Evolutionary conservation across 2,888 invertebrate genomes (phyloP), one percentile per base, ranked within the genome.

Genomic region (Lacanobia wlatinum): DNA sequence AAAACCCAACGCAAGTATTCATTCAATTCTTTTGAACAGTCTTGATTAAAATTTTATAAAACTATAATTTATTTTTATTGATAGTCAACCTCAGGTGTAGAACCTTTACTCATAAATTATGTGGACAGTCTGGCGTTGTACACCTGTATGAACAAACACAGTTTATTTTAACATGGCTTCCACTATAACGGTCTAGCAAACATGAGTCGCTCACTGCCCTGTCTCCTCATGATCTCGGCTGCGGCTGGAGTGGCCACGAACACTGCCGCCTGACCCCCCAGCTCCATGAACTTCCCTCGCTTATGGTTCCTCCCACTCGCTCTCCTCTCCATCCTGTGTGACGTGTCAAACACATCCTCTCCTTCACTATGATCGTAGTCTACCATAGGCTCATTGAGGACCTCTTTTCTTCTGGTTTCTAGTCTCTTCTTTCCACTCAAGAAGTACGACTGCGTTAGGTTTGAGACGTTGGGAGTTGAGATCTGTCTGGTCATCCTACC

Each of bases 331-430:
- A 95, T 87, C 61, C 94, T 93, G 46, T 86, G 86, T 0, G 87
- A 28, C 0, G 94, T 93, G 78, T 96, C 95, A 73, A 96, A 95
- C 0, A 94, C 90, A 77, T 96, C 96, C 66, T 96, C 96, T 0
- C 92, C 93, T 79, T 96, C 96, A 84, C 96, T 96, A 62, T 96
- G 94, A 75, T 96, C 96, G 70, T 96, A 96, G 79, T 96, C 96
- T 0, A 96, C 90, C 87, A 95, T 92, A 8, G 96, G 96, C 78
- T 96, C 96, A 62, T 92, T 92, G 0, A 93, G 67, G 0, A 92
- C 90, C 68, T 95, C 95, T 80, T 94, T 95, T 85, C 94, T 93
- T 83, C 93, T 91, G 43, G 87, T 84, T 58, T 91, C 92, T 72
- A 92, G 91, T 78, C 92, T 92, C 43, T 92, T 92, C 61, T 92